A percentile compares a stretch with the other conserved stretches of the same genome.
phyloP scores from a whole-genome alignment of 2,113 vertebrate species.

The Pangasianodon gigas region DNA sequence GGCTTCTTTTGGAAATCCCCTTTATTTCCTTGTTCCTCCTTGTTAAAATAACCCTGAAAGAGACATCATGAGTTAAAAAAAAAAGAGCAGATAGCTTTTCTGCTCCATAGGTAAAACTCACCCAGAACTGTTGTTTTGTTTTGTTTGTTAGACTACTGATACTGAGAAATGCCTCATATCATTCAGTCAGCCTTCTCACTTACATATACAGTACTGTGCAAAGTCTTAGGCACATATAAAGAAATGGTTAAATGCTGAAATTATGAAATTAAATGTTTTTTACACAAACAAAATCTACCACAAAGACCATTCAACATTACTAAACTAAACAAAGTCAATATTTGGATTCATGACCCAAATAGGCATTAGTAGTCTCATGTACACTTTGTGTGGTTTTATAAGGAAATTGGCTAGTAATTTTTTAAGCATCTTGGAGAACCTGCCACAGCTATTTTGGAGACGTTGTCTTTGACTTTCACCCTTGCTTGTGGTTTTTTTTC shows the following conservation, averaged over 20 bases:
- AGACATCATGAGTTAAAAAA: not conserved
- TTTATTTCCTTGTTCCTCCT: conserved; percentile 9
- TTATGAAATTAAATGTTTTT: not conserved
- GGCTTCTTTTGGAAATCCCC: not conserved
- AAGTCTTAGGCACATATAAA: not conserved
- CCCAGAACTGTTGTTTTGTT: not conserved
- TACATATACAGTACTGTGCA: not conserved
- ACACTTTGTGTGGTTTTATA: not conserved
- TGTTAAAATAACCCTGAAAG: not conserved
- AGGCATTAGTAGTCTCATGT: not conserved
- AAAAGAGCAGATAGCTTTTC: not conserved
- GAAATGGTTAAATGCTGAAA: not conserved
- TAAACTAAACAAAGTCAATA: not conserved
- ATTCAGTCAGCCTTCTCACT: not conserved
- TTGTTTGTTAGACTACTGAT: too few species aligned
- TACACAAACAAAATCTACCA: not conserved
- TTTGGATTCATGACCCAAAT: not conserved
- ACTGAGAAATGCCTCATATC: not conserved
- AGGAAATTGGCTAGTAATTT: not conserved
- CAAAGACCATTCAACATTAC: not conserved
- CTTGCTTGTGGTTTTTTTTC: too few species aligned
- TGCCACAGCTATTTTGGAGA: not conserved
- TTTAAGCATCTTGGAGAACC: not conserved
- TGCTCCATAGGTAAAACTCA: not conserved
- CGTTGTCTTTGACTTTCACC: not conserved